Conservation (phyloP, 2,888 invertebrate genomes). For the Chorisops tibialis region DNA sequence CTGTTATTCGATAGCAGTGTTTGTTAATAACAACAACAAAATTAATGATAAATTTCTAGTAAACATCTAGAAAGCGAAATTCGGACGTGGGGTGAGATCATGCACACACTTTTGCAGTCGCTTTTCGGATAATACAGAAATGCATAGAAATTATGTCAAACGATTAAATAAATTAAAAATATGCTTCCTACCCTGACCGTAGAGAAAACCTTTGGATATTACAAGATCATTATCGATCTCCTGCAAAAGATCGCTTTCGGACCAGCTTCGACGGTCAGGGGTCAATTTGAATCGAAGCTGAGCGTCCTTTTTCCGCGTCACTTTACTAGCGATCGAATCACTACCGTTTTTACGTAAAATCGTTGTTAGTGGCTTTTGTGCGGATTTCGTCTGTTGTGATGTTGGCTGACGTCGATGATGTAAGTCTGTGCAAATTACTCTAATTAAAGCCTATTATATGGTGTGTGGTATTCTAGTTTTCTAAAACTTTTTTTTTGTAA, state of each 20-base stretch:
- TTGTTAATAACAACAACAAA: no score
- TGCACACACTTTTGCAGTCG: no score
- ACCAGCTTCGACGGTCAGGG: slow-evolving; percentile 51
- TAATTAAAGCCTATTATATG: background rate
- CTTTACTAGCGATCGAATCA: background rate
- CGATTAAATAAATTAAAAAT: background rate
- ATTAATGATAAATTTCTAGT: no score
- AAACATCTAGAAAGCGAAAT: no score
- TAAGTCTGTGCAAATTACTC: background rate
- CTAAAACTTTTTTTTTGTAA: no score
- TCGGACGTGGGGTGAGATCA: no score
- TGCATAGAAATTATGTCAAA: background rate
- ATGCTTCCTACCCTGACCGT: slow-evolving; percentile 48
- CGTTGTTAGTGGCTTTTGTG: slow-evolving; percentile 13
- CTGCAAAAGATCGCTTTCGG: slow-evolving; percentile 57
- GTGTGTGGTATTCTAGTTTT: no score
- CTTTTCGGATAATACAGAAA: no score
- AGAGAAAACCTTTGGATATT: slow-evolving; percentile 53
- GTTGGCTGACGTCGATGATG: background rate
- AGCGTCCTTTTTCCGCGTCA: slow-evolving; percentile 43
- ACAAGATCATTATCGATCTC: slow-evolving; percentile 62
- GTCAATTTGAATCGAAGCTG: slow-evolving; percentile 43
- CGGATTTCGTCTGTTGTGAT: background rate
- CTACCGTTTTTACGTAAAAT: slow-evolving; percentile 33
- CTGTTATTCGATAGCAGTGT: no score